Conservation (phyloP, 2,888 invertebrate genomes). For the Anticlea derivata region DNA sequence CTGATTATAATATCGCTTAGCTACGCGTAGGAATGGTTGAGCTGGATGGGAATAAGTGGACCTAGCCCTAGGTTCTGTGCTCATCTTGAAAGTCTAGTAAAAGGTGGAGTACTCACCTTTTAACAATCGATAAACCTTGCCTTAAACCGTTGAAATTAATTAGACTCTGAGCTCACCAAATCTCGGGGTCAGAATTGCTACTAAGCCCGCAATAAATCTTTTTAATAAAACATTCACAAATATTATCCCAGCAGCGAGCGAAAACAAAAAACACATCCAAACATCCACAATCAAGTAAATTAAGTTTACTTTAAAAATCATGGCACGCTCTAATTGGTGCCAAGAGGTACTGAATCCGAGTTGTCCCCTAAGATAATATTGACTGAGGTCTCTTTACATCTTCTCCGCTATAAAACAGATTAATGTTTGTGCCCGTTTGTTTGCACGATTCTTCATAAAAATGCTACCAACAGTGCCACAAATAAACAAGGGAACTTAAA, state of each 20-base stretch:
- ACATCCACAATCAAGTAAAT: conserved; percentile 57
- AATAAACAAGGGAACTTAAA: conserved; percentile 71
- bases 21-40: conserved; percentile 1
- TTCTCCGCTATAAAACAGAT: conserved; percentile 79
- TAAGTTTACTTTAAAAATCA: conserved; percentile 79
- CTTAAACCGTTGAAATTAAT: no score
- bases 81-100: no score
- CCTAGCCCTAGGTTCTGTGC: no score
- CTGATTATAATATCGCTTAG: conserved; percentile 21
- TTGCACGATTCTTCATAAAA: conserved; percentile 81
- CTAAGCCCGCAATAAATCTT: conserved; percentile 10
- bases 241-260: conserved; percentile 15
- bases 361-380: conserved; percentile 81
- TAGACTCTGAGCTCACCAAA: no score
- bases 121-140: no score
- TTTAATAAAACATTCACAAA: conserved; percentile 23
- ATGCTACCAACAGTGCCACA: conserved; percentile 68
- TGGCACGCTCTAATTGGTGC: conserved; percentile 79
- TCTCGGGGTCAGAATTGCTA: background rate
- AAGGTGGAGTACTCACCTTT: no score
- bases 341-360: conserved; percentile 58
- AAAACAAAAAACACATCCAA: conserved; percentile 26
- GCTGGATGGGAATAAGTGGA: no score
- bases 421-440: conserved; percentile 79
- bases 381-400: conserved; percentile 76